These are phyloP conservation scores for Oreochromis tanganicae DNA, from an alignment of 2,113 vertebrate species.

Conservation along the genomic window DNA sequence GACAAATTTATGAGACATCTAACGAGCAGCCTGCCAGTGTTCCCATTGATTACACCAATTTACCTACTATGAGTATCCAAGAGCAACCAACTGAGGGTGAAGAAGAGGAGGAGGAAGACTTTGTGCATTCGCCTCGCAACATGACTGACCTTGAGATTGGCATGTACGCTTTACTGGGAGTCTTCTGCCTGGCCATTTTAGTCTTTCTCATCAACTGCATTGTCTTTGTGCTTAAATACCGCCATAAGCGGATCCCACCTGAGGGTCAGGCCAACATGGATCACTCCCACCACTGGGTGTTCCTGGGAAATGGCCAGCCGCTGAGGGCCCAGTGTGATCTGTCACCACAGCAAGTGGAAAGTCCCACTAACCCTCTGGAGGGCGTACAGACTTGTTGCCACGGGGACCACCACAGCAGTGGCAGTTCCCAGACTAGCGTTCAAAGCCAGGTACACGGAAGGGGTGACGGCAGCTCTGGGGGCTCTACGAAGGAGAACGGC, in stretches of 20 bases:
- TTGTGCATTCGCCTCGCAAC: slow-evolving; percentile 83
- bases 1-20: slow-evolving; percentile 64
- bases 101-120: slow-evolving; percentile 71
- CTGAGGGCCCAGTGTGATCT: slow-evolving; percentile 86
- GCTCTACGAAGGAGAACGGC: slow-evolving; percentile 86
- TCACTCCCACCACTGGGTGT: slow-evolving; percentile 99
- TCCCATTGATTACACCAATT: slow-evolving; percentile 80
- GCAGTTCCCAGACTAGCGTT: slow-evolving; percentile 94
- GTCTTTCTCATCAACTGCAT: slow-evolving; percentile 99
- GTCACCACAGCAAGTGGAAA: slow-evolving; percentile 84
- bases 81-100: slow-evolving; percentile 70
- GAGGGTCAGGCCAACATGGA: slow-evolving; percentile 98
- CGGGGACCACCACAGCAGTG: slow-evolving; percentile 90
- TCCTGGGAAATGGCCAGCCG: slow-evolving; percentile 92
- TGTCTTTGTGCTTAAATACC: slow-evolving; percentile 94
- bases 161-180: slow-evolving; percentile 94
- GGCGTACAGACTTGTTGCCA: slow-evolving; percentile 89
- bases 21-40: slow-evolving; percentile 76
- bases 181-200: slow-evolving; percentile 96
- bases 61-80: slow-evolving; percentile 81
- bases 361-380: slow-evolving; percentile 82
- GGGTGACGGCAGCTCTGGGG: slow-evolving; percentile 89
- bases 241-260: slow-evolving; percentile 91
- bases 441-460: slow-evolving; percentile 95
- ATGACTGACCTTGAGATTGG: slow-evolving; percentile 97